Conservation (phyloP, 2,113 vertebrate genomes). For the Crotalus helleri region DNA sequence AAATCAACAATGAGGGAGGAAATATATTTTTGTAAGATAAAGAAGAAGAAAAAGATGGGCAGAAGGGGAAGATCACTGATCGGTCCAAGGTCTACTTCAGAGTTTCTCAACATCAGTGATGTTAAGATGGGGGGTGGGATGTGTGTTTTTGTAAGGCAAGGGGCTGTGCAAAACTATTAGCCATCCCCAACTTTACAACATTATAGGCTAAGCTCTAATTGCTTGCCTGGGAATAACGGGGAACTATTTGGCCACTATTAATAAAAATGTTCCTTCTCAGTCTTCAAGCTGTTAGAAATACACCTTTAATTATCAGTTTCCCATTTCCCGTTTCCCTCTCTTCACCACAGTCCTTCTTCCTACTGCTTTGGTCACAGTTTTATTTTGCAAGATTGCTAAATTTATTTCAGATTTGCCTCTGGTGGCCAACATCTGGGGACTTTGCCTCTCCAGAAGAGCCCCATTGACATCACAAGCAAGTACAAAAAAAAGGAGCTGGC, state of each 20-base stretch:
- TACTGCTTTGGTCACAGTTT: neutral
- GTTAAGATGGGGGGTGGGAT: neutral
- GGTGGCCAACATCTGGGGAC: neutral
- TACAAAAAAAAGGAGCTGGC: neutral
- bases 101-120: neutral
- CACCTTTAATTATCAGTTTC: neutral
- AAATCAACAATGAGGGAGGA: neutral
- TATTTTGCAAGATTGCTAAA: neutral
- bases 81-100: neutral
- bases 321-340: neutral
- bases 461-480: neutral
- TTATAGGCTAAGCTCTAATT: neutral
- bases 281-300: neutral
- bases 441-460: neutral
- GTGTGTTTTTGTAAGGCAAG: neutral
- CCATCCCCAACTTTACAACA: neutral
- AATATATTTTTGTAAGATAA: neutral
- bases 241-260: neutral
- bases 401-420: neutral
- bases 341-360: neutral
- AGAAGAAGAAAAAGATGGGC: neutral
- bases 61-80: neutral
- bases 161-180: neutral
- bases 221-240: neutral
- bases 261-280: neutral